Percentiles rank a stretch among this genome's conserved stretches.
phyloP scores from a whole-genome alignment of 1,140 invertebrate species.

The Zaprionus ghesquierei region DNA sequence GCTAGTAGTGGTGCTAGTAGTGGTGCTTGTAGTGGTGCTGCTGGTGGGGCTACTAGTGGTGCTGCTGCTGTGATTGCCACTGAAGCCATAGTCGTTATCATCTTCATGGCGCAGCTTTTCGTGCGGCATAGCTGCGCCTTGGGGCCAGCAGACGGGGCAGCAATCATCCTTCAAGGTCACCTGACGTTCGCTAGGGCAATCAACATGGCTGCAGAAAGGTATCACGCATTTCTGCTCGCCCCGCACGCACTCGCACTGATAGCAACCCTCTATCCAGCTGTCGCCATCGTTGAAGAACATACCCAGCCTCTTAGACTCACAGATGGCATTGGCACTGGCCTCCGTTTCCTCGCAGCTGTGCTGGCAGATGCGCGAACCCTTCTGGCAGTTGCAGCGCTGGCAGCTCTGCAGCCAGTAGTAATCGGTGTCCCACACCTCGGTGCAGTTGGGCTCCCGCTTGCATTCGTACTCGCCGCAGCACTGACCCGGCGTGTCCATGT shows the following conservation, averaged over 20 bases:
- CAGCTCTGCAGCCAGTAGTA: slow-evolving; percentile 67
- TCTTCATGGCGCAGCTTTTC: slow-evolving; percentile 9
- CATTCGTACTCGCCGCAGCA: slow-evolving; percentile 73
- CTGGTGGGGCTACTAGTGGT: slow-evolving; percentile 3
- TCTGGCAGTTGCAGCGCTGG: slow-evolving; percentile 62
- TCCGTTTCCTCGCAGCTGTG: slow-evolving; percentile 61
- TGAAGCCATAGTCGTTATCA: slow-evolving; percentile 39
- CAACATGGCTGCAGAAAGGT: slow-evolving; percentile 58
- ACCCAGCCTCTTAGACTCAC: slow-evolving; percentile 65
- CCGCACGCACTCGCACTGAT: slow-evolving; percentile 67
- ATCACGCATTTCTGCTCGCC: slow-evolving; percentile 68
- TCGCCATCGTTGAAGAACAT: slow-evolving; percentile 66
- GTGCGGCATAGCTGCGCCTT: slow-evolving; percentile 61
- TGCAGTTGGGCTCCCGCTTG: slow-evolving; percentile 63
- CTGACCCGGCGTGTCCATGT: slow-evolving; percentile 62
- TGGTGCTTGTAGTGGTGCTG: not conserved
- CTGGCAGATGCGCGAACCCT: slow-evolving; percentile 60
- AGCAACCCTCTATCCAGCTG: slow-evolving; percentile 67
- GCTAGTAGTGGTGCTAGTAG: not conserved
- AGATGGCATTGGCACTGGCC: slow-evolving; percentile 41
- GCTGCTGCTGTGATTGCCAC: slow-evolving; percentile 16
- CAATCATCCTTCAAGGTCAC: slow-evolving; percentile 63
- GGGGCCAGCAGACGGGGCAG: slow-evolving; percentile 76
- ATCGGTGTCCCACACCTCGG: slow-evolving; percentile 53
- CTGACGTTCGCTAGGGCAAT: slow-evolving; percentile 68